phyloP scores from a whole-genome alignment of 2,797 vertebrate genomes.

The Artibeus lituratus region DNA sequence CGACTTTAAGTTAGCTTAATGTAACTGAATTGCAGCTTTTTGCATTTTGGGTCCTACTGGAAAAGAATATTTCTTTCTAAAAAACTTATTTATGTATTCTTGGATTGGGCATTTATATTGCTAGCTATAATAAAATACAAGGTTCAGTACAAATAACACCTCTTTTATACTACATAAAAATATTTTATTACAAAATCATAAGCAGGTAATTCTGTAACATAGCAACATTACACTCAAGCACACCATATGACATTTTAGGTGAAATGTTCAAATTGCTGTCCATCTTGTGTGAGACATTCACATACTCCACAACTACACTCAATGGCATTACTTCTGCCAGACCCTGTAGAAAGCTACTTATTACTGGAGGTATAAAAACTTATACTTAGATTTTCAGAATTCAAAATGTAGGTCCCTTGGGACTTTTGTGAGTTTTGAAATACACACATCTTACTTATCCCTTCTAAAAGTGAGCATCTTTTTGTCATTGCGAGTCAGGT shows the following conservation, averaged over 20 bases:
- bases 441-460: not conserved
- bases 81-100: not conserved
- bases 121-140: not conserved
- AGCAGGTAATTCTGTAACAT: too few relatives aligned
- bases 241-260: too few relatives aligned
- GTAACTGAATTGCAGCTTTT: not conserved
- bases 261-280: too few relatives aligned
- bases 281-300: too few relatives aligned
- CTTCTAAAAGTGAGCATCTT: not conserved
- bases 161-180: too few relatives aligned
- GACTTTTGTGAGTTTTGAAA: not conserved
- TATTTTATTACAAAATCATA: too few relatives aligned
- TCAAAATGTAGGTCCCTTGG: not conserved
- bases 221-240: too few relatives aligned
- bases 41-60: not conserved
- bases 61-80: not conserved
- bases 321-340: too few relatives aligned
- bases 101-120: not conserved
- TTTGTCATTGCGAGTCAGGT: not conserved
- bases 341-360: not conserved
- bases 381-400: not conserved
- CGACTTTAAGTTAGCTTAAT: not conserved
- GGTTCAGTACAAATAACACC: too few relatives aligned
- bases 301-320: too few relatives aligned
- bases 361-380: not conserved